phyloP scores from a whole-genome alignment of 2,113 vertebrate genomes.

The Phainopepla nitens region DNA sequence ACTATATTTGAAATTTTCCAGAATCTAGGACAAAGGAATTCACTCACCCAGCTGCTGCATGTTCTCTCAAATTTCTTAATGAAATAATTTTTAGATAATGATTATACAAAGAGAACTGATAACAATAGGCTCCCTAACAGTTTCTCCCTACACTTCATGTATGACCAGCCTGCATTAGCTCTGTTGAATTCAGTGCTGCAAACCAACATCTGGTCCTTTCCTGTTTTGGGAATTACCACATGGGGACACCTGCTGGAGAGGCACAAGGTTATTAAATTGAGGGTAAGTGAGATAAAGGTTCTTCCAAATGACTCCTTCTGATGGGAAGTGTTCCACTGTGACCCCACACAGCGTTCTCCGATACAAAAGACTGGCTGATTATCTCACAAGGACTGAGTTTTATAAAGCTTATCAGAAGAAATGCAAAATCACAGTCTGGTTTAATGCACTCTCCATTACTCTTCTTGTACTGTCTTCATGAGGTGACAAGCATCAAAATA shows the following conservation, averaged over 20 bases:
- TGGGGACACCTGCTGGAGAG: background rate
- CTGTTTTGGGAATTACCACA: background rate
- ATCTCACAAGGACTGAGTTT: background rate
- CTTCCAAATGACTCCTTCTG: background rate
- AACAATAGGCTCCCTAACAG: background rate
- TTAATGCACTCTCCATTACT: background rate
- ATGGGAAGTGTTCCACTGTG: background rate
- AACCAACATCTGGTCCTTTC: background rate
- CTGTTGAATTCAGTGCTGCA: background rate
- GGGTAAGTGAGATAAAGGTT: background rate
- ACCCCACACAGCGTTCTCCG: rapidly evolving
- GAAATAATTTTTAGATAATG: background rate
- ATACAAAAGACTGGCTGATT: background rate
- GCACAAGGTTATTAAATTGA: background rate
- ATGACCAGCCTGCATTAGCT: background rate
- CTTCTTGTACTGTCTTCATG: background rate
- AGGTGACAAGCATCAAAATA: background rate
- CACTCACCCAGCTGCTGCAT: background rate
- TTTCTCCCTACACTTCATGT: background rate
- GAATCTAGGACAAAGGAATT: background rate
- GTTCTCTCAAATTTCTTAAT: background rate
- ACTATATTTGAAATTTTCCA: background rate
- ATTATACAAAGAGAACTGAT: background rate
- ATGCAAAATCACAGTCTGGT: background rate
- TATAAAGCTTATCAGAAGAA: background rate